Evolutionary conservation across 2,113 vertebrate genomes (phyloP), one percentile per base, ranked within the genome.

Genomic region (Caracal caracal): DNA sequence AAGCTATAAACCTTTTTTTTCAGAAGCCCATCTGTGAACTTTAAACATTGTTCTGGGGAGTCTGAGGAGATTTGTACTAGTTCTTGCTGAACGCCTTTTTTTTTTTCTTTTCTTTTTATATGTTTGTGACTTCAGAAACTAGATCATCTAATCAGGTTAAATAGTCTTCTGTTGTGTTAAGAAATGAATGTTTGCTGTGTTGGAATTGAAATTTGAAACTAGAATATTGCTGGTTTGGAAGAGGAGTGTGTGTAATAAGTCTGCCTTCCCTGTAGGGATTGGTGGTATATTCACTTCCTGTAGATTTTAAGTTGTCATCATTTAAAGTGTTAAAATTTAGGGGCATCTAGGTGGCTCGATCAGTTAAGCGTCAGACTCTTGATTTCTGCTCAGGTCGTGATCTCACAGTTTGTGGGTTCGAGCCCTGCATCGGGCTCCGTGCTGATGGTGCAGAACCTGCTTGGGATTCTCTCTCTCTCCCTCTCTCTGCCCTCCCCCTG

Each of bases 141-240:
- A 94, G 22, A 78, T 84, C 70, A 71, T 95, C 4, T 82, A 81
- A 47, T 61, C 28, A 93, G 28, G 47, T 82, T 90, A 47, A 47
- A 47, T 89, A 71, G 5, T 90, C 22, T 95, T 96, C 75, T 94
- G 26, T 61, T 93, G 53, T 93, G 35, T 95, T 49, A 92, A 33
- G 51, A 94, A 95, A 83, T 81, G 10, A 71, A 51, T 68, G 35
- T 86, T 61, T 87, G 9, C 22, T 95, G 10, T 81, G 22, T 92
- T 96, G 61, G 95, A 93, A 88, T 93, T 86, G 59, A 91, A 91
- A 92, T 94, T 93, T 73, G 59, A 97, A 91, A 71, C 76, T 89
- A 78, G 66, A 94, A 19, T 92, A 79, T 96, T 95, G 35, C 1
- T 81, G 37, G 24, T 83, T 96, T 97, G 22, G 35, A 86, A 65